Base-by-base conservation (phyloP, 2,888 invertebrate species). In the Oligia latruncula region DNA sequence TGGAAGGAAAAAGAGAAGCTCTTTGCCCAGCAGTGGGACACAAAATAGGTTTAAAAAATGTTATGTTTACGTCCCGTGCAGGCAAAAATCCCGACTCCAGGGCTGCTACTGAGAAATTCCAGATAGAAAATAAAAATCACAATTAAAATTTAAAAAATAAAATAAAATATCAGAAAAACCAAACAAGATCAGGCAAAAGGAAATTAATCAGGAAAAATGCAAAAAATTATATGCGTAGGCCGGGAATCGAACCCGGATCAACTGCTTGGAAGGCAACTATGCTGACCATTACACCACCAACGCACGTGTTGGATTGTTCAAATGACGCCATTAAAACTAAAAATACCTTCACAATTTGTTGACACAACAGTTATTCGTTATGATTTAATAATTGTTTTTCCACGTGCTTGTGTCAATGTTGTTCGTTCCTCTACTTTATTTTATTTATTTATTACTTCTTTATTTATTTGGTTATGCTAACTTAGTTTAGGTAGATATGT, bases 191-290 rank as follows among this genome's bases (percentile, higher is more conserved):
- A 58, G 23, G 58, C 23, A 23, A 58, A 23, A 58, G 4, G 11
- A n/a, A 58, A 58, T 11, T 58, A 58, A 23, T 55, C 0, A 40
- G 2, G 9, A 43, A 5, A 65, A 40, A 52, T 60, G 4, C 40
- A 52, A 74, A 52, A 76, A 81, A 81, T 0, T 1, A 23, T 11
- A 72, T 87, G 85, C 83, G 89, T 89, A 90, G 97, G 97, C 97
- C 97, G 97, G 95, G 97, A 97, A 97, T 97, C 96, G 97, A 97
- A 97, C 96, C 95, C 97, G 97, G 97, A 97, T 97, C 97, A 97
- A 97, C 96, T 97, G 97, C 97, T 97, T 97, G 97, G 97, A 97
- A 97, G 97, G 97, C 97, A 97, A 97, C 97, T 97, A 97, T 97
- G 97, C 97, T 97, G 95, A 97, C 97, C 97, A 97, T 97, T 97